phyloP scores from a whole-genome alignment of 2,797 vertebrate genomes.

The Chelidonichthys spinosus region DNA sequence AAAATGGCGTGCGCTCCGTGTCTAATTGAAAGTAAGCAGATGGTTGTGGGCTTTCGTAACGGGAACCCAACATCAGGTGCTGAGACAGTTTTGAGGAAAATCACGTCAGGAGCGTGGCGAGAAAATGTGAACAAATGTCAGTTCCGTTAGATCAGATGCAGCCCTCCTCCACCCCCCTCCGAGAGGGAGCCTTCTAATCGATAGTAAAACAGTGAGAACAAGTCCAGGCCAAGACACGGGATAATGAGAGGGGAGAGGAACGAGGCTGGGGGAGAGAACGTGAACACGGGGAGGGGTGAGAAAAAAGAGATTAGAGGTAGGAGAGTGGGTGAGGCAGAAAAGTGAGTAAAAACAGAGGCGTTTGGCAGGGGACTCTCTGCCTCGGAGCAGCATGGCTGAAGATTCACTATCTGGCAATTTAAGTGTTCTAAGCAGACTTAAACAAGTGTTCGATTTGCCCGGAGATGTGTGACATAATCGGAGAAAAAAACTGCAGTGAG shows the following conservation, averaged over 20 bases:
- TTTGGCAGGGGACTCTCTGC: slow-evolving; percentile 22
- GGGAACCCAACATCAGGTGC: slow-evolving; percentile 64
- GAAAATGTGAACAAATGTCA: slow-evolving; percentile 76
- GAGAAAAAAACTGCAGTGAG: slow-evolving; percentile 31
- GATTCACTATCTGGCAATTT: slow-evolving; percentile 22
- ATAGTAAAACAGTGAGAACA: slow-evolving; percentile 75
- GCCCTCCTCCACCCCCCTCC: slow-evolving; percentile 43
- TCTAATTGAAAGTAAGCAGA: slow-evolving; percentile 70
- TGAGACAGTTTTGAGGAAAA: slow-evolving; percentile 51
- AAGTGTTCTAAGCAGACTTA: slow-evolving; percentile 38
- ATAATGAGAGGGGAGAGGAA: slow-evolving; percentile 60
- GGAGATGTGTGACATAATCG: slow-evolving; percentile 44
- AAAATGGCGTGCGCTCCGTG: slow-evolving; percentile 48
- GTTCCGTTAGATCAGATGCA: slow-evolving; percentile 72
- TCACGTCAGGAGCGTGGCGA: slow-evolving; percentile 35
- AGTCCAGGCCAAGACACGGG: slow-evolving; percentile 65
- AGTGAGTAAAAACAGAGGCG: slow-evolving; percentile 7
- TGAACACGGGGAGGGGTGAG: neutral
- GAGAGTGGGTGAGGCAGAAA: slow-evolving; percentile 13
- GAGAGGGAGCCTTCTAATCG: slow-evolving; percentile 60
- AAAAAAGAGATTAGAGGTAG: slow-evolving; percentile 12
- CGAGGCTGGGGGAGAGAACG: slow-evolving; percentile 34
- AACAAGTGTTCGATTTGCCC: slow-evolving; percentile 35
- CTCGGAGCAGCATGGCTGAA: slow-evolving; percentile 21
- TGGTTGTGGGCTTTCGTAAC: slow-evolving; percentile 56